Evolutionary conservation across 1,140 invertebrate genomes (phyloP).

Genomic region (Hylyphantes graminicola): DNA sequence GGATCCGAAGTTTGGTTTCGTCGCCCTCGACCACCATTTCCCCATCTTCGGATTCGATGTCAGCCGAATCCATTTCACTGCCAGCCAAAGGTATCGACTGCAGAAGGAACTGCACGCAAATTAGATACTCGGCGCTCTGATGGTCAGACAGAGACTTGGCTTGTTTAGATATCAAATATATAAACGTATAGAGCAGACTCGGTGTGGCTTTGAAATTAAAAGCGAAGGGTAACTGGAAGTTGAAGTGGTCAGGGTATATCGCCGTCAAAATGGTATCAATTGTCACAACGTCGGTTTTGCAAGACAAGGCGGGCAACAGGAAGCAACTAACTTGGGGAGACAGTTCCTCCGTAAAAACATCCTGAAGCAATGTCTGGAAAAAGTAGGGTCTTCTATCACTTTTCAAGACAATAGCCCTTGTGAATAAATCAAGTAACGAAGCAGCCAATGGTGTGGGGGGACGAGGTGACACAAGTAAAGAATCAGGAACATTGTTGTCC

Average conservation of each 20-base stretch:
- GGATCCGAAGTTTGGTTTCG: conserved; percentile 9
- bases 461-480: conserved; percentile 77
- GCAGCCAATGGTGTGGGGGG: conserved; percentile 82
- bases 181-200: conserved; percentile 42
- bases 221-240: neutral
- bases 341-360: conserved; percentile 39
- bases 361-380: conserved; percentile 67
- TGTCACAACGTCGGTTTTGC: conserved; percentile 11
- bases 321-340: conserved; percentile 40
- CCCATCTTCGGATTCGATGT: conserved; percentile 40
- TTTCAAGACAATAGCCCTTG: conserved; percentile 74
- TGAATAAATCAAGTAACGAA: conserved; percentile 80
- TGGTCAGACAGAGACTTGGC: conserved; percentile 28
- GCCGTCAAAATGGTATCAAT: conserved; percentile 51
- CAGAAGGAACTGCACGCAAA: conserved; percentile 43
- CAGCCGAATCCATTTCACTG: neutral
- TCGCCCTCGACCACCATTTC: conserved; percentile 41
- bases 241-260: conserved; percentile 62
- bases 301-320: conserved; percentile 37
- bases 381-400: conserved; percentile 47
- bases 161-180: conserved; percentile 45
- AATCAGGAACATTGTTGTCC: conserved; percentile 66
- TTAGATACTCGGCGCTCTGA: conserved; percentile 49
- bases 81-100: conserved; percentile 12
- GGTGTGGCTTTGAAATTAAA: conserved; percentile 47